Evolutionary conservation across 2,888 invertebrate genomes (phyloP).

Genomic region (Amiota communis): DNA sequence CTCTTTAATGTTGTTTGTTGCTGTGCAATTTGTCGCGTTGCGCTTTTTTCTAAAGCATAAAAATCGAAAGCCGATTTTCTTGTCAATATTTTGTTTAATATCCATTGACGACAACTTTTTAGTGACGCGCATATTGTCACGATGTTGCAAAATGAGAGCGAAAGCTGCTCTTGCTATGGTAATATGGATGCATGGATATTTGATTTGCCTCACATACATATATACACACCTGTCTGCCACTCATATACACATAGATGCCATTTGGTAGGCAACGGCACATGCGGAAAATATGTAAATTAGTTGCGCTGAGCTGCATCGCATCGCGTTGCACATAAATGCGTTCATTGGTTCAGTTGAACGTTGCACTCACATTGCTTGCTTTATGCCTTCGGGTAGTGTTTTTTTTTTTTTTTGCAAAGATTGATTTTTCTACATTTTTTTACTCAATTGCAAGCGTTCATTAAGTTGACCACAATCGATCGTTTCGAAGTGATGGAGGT

Average conservation of each 20-base stretch:
- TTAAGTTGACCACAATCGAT: slow-evolving; percentile 35
- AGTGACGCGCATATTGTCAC: not conserved
- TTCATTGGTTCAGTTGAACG: slow-evolving; percentile 23
- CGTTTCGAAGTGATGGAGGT: not conserved
- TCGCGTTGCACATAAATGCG: slow-evolving; percentile 19
- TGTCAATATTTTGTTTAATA: slow-evolving; percentile 64
- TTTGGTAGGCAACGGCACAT: slow-evolving; percentile 34
- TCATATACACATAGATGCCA: slow-evolving; percentile 42
- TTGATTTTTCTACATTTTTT: not conserved
- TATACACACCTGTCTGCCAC: not conserved
- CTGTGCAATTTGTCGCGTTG: slow-evolving; percentile 60
- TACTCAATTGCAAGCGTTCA: slow-evolving; percentile 18
- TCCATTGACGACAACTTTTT: not conserved
- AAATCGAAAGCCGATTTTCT: slow-evolving; percentile 66
- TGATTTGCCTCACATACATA: not conserved
- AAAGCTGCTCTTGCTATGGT: slow-evolving; percentile 8
- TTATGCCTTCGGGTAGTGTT: slow-evolving; percentile 12
- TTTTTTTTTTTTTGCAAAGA: slow-evolving; percentile 4
- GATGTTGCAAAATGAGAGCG: slow-evolving; percentile 19
- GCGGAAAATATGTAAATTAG: slow-evolving; percentile 65
- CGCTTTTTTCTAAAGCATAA: slow-evolving; percentile 37
- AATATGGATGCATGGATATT: no score
- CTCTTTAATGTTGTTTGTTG: slow-evolving; percentile 15
- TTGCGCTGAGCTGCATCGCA: not conserved
- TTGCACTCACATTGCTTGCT: not conserved